Conservation (phyloP, 2,797 vertebrate genomes). For the Acridotheres tristis region DNA sequence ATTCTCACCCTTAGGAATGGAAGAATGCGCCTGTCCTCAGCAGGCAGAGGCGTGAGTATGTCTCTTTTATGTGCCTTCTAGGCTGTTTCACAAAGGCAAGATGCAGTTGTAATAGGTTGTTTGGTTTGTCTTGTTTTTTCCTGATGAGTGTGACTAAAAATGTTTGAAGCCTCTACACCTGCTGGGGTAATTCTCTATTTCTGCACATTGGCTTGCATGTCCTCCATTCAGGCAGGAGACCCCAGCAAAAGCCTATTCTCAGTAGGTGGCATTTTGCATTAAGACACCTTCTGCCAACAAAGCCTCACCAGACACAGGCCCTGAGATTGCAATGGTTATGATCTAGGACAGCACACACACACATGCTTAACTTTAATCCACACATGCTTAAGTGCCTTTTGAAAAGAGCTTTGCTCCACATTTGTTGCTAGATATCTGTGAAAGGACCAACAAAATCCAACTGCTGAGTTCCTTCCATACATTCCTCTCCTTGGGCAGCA, state of each 20-base stretch:
- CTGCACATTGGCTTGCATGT: not conserved
- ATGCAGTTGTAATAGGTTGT: not conserved
- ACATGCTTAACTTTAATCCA: slow-evolving; percentile 40
- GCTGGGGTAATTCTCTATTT: not conserved
- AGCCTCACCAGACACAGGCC: not conserved
- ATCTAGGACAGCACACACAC: slow-evolving; percentile 12
- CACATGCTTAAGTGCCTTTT: not conserved
- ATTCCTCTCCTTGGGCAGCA: not conserved
- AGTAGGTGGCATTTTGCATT: slow-evolving; percentile 15
- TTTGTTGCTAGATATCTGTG: not conserved
- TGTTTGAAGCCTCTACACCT: not conserved
- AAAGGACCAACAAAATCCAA: not conserved
- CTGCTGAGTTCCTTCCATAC: not conserved
- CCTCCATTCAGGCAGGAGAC: not conserved
- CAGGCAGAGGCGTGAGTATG: not conserved
- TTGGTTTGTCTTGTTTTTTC: not conserved
- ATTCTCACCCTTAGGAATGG: not conserved
- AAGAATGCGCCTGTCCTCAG: not conserved
- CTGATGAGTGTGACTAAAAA: not conserved
- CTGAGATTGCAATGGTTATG: not conserved
- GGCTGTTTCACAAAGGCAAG: not conserved
- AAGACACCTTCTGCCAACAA: not conserved
- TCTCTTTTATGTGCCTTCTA: not conserved
- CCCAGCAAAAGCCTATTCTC: not conserved
- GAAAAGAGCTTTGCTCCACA: not conserved